Base-by-base conservation (phyloP, 1,140 invertebrate genomes). In the Drosophila santomea region DNA sequence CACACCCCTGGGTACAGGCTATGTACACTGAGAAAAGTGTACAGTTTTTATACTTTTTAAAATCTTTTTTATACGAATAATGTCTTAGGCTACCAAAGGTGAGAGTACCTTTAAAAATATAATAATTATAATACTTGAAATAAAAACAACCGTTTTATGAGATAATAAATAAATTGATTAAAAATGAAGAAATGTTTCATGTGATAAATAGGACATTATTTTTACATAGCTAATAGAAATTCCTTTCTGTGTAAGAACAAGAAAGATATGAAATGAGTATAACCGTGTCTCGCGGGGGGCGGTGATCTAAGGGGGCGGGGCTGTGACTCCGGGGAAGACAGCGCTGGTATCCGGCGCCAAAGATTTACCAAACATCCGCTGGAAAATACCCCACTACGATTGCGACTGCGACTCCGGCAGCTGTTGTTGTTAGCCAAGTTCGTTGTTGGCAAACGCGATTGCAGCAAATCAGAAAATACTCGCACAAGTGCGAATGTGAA, bases 401-500 rank as follows among this genome's bases (percentile, higher is more conserved):
- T n/a, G n/a, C 41, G n/a, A 8, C 41, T 17, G 15, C 17, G 10
- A 41, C 51, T 43, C 17, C 39, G 59, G 71, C 39, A 75, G 58
- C 15, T 56, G 57, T 55, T 69, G 66, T 62, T 75, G 74, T 63
- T 69, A 43, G 73, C 55, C 74, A 77, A 77, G 78, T 59, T 78
- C 89, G 60, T 73, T 83, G 80, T 71, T 78, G 79, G 68, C 73
- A 82, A 62, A 64, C 69, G 84, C 80, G 84, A 89, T 89, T 88
- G 84, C 84, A 80, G 83, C 79, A 89, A 89, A 89, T 89, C 84
- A 89, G 80, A 89, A 89, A 89, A 89, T 89, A 74, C 80, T 89
- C 84, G 84, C 77, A 89, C 84, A 89, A 89, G 84, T 89, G 84
- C 80, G 84, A 89, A 89, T 89, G 84, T 89, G 84, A 89, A 89